Conservation (phyloP, 2,113 vertebrate genomes). For the Serinus canaria region DNA sequence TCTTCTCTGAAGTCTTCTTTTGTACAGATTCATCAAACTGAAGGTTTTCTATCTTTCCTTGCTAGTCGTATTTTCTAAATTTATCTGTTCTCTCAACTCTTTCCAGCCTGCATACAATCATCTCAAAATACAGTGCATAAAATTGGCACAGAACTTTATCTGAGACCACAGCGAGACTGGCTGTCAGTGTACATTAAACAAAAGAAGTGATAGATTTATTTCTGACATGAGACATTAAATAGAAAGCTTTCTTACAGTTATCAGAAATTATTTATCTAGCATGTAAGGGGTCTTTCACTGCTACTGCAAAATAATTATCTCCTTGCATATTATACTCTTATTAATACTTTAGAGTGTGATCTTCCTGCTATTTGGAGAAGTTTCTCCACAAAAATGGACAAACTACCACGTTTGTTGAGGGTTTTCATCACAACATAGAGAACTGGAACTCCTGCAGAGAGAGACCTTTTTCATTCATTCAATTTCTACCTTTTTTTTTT, state of each 20-base stretch:
- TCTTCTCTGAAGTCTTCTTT: neutral
- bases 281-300: neutral
- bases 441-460: neutral
- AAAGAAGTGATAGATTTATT: neutral
- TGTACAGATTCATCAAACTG: neutral
- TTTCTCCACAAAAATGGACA: no score
- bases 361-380: neutral
- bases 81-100: neutral
- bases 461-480: neutral
- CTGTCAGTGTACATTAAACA: neutral
- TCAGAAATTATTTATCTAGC: neutral
- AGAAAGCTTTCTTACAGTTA: neutral
- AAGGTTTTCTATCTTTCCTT: neutral
- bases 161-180: neutral
- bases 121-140: neutral
- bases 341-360: neutral
- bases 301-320: neutral
- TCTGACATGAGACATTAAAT: neutral
- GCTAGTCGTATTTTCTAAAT: neutral
- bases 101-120: neutral
- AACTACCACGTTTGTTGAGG: neutral
- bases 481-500: neutral
- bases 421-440: neutral
- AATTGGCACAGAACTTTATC: neutral
- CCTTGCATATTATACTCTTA: neutral